These are phyloP conservation scores for Temnothorax nylanderi DNA, from an alignment of 1,140 invertebrate genomes.

Conservation along the genomic window DNA sequence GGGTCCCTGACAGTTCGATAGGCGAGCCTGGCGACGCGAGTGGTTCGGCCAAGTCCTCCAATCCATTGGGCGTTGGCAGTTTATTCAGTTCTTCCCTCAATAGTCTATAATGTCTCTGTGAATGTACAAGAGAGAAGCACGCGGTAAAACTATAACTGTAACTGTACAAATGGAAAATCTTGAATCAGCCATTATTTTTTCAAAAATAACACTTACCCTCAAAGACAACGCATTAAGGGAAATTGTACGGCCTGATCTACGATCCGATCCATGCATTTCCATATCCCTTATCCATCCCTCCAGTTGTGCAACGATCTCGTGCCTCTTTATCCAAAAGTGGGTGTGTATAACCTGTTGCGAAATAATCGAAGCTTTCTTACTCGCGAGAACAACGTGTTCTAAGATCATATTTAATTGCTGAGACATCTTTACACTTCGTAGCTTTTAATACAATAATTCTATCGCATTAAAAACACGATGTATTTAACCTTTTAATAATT, in stretches of 20 bases:
- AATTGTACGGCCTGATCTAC: constrained; percentile 90
- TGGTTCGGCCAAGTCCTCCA: constrained; percentile 90
- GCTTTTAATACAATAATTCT: background rate
- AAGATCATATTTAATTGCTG: background rate
- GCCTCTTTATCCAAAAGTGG: constrained; percentile 97
- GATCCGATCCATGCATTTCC: constrained; percentile 90
- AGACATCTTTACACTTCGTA: background rate
- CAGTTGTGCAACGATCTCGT: constrained; percentile 95
- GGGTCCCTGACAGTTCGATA: constrained; percentile 77
- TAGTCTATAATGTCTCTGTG: constrained; percentile 91
- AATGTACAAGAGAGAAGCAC: background rate
- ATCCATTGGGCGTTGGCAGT: constrained; percentile 90
- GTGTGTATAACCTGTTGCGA: constrained; percentile 93
- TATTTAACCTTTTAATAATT: constrained; percentile 20
- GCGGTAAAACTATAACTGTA: background rate
- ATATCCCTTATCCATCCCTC: constrained; percentile 96
- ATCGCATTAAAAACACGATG: background rate
- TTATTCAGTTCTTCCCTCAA: constrained; percentile 92
- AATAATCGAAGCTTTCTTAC: constrained; percentile 4
- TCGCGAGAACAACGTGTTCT: no score
- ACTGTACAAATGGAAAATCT: background rate
- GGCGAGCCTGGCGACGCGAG: constrained; percentile 84
- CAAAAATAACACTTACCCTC: constrained; percentile 86
- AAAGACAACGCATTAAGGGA: constrained; percentile 91
- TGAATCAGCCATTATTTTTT: background rate